These are phyloP conservation scores for Boleophthalmus pectinirostris DNA, from an alignment of 2,113 vertebrate genomes.

Conservation along the genomic window DNA sequence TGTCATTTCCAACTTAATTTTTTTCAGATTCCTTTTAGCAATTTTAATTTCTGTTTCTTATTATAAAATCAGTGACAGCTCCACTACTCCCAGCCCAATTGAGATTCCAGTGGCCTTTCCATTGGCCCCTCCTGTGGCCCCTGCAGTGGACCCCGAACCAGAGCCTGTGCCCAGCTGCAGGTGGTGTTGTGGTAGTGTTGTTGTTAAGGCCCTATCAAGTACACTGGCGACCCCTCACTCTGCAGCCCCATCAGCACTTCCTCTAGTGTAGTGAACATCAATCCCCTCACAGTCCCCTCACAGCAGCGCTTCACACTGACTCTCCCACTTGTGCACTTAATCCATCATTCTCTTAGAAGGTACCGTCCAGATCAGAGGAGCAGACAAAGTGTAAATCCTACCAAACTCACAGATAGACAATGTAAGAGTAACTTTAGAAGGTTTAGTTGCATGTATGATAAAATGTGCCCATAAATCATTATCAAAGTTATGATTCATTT, in stretches of 20 bases:
- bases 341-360: constrained; percentile 31
- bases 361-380: constrained; percentile 40
- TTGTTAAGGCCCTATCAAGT: constrained; percentile 37
- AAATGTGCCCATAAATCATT: too few species aligned
- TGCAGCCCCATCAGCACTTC: constrained; percentile 34
- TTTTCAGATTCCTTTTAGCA: constrained; percentile 7
- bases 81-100: constrained; percentile 68
- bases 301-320: constrained; percentile 6
- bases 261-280: constrained; percentile 3
- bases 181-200: constrained; percentile 52
- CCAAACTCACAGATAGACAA: background rate
- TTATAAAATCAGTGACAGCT: constrained; percentile 62
- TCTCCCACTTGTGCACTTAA: constrained; percentile 19
- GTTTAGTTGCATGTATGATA: too few species aligned
- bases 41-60: constrained; percentile 49
- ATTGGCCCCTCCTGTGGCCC: constrained; percentile 37
- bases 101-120: constrained; percentile 59
- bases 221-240: constrained; percentile 35
- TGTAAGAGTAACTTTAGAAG: background rate
- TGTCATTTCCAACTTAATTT: background rate
- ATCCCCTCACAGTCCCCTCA: background rate
- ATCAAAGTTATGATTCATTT: too few species aligned
- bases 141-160: constrained; percentile 58
- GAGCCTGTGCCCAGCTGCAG: constrained; percentile 68
- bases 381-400: constrained; percentile 29